Conservation (phyloP, 2,113 vertebrate genomes). For the Catharus bicknelli region DNA sequence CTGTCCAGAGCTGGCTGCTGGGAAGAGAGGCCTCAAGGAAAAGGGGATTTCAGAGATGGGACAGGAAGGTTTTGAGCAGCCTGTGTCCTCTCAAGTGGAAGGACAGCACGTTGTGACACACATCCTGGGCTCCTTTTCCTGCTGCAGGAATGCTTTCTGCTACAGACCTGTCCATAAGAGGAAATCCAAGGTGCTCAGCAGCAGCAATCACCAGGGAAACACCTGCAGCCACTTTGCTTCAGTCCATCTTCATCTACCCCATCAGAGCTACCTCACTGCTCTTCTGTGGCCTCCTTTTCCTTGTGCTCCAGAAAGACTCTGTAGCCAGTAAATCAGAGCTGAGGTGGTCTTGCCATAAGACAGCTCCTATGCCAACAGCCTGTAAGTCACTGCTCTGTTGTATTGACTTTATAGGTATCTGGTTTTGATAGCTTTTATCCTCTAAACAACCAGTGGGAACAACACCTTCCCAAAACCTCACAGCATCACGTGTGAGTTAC, state of each 20-base stretch:
- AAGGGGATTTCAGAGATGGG: background rate
- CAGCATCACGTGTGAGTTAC: slow-evolving; percentile 55
- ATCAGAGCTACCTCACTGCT: background rate
- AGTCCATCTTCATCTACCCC: background rate
- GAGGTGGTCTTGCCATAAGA: background rate
- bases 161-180: rapidly evolving
- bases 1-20: background rate
- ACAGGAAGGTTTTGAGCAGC: background rate
- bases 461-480: background rate
- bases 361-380: background rate
- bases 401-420: background rate
- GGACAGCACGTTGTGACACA: background rate
- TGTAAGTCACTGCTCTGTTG: background rate
- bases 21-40: background rate
- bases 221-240: background rate
- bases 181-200: background rate
- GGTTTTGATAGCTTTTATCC: background rate
- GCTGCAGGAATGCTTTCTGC: background rate
- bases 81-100: background rate
- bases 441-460: background rate
- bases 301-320: background rate
- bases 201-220: background rate
- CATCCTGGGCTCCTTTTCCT: background rate
- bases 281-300: background rate
- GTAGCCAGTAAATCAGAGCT: background rate